A percentile compares a stretch with the other conserved stretches of the same genome.
These are phyloP conservation scores for Plumapathes pennacea DNA, from an alignment of 92 coral and sea anemone species.

Conservation along the genomic window DNA sequence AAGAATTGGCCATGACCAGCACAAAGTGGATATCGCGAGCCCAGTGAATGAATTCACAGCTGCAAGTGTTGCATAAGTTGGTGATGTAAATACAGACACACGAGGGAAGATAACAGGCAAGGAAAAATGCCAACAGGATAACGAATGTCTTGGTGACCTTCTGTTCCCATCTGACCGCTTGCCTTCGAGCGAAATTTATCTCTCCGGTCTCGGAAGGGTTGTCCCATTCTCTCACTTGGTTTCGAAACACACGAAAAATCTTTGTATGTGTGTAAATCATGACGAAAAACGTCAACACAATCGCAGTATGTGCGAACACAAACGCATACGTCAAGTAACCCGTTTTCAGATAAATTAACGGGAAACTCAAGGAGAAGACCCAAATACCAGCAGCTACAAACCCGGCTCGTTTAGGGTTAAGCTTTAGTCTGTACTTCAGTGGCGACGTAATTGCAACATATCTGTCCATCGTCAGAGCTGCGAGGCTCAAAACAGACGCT, in stretches of 20 bases:
- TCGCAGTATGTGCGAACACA: slow-evolving; percentile 66
- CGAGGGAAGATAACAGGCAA: slow-evolving; percentile 74
- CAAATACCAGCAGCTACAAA: slow-evolving; percentile 75
- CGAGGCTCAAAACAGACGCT: slow-evolving; percentile 85
- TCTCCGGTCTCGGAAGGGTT: slow-evolving; percentile 19
- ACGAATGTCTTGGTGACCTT: slow-evolving; percentile 85
- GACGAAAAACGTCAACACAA: slow-evolving; percentile 56
- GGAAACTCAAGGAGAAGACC: slow-evolving; percentile 68
- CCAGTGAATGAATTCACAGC: slow-evolving; percentile 79
- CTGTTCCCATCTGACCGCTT: slow-evolving; percentile 73
- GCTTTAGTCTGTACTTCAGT: slow-evolving; percentile 58
- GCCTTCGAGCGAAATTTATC: slow-evolving; percentile 59
- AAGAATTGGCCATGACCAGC: slow-evolving; percentile 73
- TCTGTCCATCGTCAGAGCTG: slow-evolving; percentile 87
- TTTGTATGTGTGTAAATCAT: slow-evolving; percentile 60
- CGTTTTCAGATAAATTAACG: slow-evolving; percentile 68
- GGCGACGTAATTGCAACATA: slow-evolving; percentile 83
- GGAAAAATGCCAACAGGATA: slow-evolving; percentile 54
- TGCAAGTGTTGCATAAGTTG: slow-evolving; percentile 75
- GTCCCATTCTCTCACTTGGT: slow-evolving; percentile 62
- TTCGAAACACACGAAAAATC: slow-evolving; percentile 59
- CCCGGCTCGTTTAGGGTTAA: slow-evolving; percentile 72
- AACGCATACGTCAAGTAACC: slow-evolving; percentile 81
- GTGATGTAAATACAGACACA: slow-evolving; percentile 82
- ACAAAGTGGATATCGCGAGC: slow-evolving; percentile 82